phyloP scores from a whole-genome alignment of 2,797 vertebrate species.

The Argyrosomus regius region DNA sequence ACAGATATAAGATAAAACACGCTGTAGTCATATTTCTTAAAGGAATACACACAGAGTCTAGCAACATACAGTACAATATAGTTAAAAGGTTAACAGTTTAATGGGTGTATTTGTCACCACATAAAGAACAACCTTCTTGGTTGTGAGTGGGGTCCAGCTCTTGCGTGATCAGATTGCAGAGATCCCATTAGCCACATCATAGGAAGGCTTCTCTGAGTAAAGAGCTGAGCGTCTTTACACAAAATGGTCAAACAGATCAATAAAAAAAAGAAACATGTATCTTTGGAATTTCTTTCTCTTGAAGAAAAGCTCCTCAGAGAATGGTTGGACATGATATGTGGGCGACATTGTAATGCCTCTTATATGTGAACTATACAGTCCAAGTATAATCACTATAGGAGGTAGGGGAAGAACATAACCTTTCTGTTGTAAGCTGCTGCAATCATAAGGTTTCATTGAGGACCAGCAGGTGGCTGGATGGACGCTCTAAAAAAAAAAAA shows the following conservation, averaged over 20 bases:
- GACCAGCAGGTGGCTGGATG: slow-evolving; percentile 40
- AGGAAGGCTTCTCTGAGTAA: slow-evolving; percentile 38
- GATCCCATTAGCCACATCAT: slow-evolving; percentile 54
- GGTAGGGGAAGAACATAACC: background rate
- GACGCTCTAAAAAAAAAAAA: no score
- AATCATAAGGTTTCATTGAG: slow-evolving; percentile 34
- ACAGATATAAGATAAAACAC: no score
- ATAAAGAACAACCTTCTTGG: background rate
- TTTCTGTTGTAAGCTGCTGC: slow-evolving; percentile 14
- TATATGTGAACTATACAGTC: background rate
- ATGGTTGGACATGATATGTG: background rate
- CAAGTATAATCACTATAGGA: background rate
- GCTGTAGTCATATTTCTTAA: no score
- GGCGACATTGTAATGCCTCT: background rate
- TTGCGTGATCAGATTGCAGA: slow-evolving; percentile 39
- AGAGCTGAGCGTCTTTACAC: slow-evolving; percentile 4
- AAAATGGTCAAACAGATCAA: slow-evolving; percentile 57
- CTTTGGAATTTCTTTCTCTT: slow-evolving; percentile 8
- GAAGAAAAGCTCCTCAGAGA: no score
- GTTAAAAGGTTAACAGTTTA: no score
- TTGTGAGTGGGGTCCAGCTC: slow-evolving; percentile 32
- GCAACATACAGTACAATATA: no score
- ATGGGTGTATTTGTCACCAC: no score
- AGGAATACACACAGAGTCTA: no score
- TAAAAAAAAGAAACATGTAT: slow-evolving; percentile 19